Percentiles rank a stretch among this genome's conserved stretches.
phyloP scores from a whole-genome alignment of 92 coral and sea anemone species.

The Isaurus tuberculatus region DNA sequence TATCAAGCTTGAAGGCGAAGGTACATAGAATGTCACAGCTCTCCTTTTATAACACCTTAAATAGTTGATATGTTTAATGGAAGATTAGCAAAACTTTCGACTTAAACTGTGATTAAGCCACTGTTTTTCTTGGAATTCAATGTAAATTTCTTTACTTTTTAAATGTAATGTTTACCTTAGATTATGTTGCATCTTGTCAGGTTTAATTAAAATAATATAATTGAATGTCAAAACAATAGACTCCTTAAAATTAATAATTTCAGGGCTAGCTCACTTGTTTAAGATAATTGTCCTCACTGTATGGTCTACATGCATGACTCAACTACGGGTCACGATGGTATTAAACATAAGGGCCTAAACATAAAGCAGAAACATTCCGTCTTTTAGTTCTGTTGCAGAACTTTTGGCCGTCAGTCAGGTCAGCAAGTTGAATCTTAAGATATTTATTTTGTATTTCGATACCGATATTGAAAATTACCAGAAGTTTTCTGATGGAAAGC shows the following conservation, averaged over 20 bases:
- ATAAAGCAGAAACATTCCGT: no score
- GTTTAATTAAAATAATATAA: constrained; percentile 4
- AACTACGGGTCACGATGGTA: background rate
- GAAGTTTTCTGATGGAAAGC: no score
- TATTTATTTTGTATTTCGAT: no score
- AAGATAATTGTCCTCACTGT: background rate
- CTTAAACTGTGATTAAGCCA: background rate
- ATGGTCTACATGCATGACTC: background rate
- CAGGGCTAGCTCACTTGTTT: background rate
- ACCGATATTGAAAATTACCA: no score
- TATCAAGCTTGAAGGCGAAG: constrained; percentile 9
- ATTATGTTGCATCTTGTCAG: constrained; percentile 19
- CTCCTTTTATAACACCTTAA: background rate
- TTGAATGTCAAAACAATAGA: background rate
- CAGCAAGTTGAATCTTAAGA: no score
- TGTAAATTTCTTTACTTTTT: background rate
- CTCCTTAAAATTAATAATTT: background rate
- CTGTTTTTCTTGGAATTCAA: background rate
- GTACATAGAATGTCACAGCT: background rate
- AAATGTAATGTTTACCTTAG: constrained; percentile 32
- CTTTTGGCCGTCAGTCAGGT: no score
- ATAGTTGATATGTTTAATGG: background rate
- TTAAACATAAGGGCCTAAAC: no score
- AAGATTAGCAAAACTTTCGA: background rate
- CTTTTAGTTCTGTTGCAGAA: no score